Base-by-base conservation (phyloP, 2,888 invertebrate species). In the Pharmacophagus antenor region DNA sequence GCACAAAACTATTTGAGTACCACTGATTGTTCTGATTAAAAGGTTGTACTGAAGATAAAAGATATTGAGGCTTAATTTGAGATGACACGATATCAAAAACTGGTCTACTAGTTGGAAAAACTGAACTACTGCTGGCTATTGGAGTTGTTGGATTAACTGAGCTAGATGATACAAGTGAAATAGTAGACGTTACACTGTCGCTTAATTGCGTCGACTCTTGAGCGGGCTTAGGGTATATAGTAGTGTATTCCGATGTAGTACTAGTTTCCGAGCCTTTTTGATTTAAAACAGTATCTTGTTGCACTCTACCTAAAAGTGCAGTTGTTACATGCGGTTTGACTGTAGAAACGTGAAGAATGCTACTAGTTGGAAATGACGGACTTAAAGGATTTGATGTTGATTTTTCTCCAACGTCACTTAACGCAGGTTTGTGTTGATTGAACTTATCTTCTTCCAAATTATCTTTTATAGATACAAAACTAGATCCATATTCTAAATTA, bases 1-100 rank as follows among this genome's bases (percentile, higher is more conserved):
- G 56, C 41, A 46, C 57, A 47, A 49, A 61, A 31, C 46, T 25
- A n/a, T 52, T 61, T 25, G 61, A 21, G 17, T 51, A 10, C 42
- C 37, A 56, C 12, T 51, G 51, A 21, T 56, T 56, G n/a, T 52
- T 56, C 47, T 56, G 56, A 25, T 17, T 41, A 17, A 1, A 17
- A 3, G 47, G 25, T 21, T 56, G 51, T 21, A 31, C n/a, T 18
- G 58, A 49, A 15, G 48, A 37, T 15, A n/a, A 37, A n/a, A n/a
- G 37, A 37, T 37, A n/a, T 6, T n/a, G n/a, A 5, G 37, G 37
- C 31, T 23, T 51, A 18, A 31, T 17, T 42, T 49, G 50, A 50
- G 49, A 50, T 17, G 21, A 58, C 23, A 6, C 48, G 10, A 48
- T 25, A 42, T 12, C 42, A 22, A 56, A 47, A 17, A 27, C 22